Conservation (phyloP, 1,140 invertebrate species). For the Penaeus chinensis region DNA sequence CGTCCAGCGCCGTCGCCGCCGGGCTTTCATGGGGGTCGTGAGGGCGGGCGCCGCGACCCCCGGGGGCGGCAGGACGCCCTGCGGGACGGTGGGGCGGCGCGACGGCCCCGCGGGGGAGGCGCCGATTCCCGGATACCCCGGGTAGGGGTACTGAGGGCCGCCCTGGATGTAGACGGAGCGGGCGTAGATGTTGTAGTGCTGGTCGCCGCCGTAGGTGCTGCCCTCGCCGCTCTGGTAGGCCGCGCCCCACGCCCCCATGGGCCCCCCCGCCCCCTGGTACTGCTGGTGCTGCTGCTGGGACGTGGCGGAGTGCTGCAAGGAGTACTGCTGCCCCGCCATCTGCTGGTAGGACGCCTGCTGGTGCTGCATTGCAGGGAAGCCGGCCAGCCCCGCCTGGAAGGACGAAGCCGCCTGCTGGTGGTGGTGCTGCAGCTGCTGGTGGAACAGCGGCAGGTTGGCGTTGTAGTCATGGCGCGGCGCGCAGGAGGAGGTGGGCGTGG, state of each 20-base stretch:
- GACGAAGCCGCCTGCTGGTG: slow-evolving; percentile 14
- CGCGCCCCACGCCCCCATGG: slow-evolving; percentile 2
- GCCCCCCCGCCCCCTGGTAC: background rate
- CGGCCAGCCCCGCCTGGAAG: slow-evolving; percentile 1
- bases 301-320: background rate
- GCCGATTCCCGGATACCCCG: slow-evolving; percentile 1
- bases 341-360: slow-evolving; percentile 16
- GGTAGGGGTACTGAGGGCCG: slow-evolving; percentile 1
- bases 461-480: slow-evolving; percentile 25
- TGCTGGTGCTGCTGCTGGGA: slow-evolving; percentile 31
- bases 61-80: background rate
- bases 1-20: slow-evolving; percentile 26
- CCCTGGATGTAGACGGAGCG: slow-evolving; percentile 47
- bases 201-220: slow-evolving; percentile 22
- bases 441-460: slow-evolving; percentile 27
- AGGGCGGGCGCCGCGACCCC: slow-evolving; percentile 65
- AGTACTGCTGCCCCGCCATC: slow-evolving; percentile 16
- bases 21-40: slow-evolving; percentile 13
- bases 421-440: slow-evolving; percentile 14
- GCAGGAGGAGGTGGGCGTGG: background rate
- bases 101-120: background rate
- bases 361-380: background rate
- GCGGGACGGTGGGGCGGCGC: background rate
- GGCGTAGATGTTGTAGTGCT: slow-evolving; percentile 50
- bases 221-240: slow-evolving; percentile 18